Evolutionary conservation across 2,113 vertebrate species (phyloP).

Genomic region (Bambusicola thoracicus): DNA sequence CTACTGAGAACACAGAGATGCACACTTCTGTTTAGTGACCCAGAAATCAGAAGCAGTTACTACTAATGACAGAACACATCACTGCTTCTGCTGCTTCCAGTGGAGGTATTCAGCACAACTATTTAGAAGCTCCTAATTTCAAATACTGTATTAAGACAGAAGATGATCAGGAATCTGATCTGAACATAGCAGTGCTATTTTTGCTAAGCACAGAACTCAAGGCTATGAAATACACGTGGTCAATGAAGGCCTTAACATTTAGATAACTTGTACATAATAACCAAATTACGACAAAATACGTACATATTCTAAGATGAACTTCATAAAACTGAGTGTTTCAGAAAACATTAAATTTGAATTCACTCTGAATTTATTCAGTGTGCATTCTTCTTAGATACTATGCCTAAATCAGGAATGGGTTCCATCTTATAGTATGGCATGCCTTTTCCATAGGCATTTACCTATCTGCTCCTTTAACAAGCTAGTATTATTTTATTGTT

Average conservation of each 20-base stretch:
- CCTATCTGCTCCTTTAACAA: background rate
- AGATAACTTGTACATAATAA: background rate
- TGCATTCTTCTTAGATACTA: background rate
- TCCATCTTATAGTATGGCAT: background rate
- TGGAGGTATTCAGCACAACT: background rate
- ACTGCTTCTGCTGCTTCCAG: background rate
- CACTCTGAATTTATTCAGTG: background rate
- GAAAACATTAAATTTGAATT: background rate
- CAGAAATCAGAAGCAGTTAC: background rate
- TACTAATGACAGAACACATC: background rate
- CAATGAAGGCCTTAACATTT: background rate
- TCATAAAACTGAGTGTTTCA: background rate
- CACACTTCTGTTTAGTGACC: background rate
- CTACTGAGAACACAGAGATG: background rate
- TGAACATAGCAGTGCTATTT: background rate
- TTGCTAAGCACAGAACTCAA: background rate
- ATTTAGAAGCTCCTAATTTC: background rate
- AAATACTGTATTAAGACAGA: background rate
- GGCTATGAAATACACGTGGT: background rate
- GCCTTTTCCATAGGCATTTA: background rate
- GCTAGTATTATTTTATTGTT: background rate
- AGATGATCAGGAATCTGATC: background rate
- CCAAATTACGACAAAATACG: background rate
- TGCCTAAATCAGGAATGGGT: background rate
- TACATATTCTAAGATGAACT: background rate